Evolutionary conservation across 1,140 invertebrate species (phyloP).

Genomic region (Bursaphelenchus mucronatus): DNA sequence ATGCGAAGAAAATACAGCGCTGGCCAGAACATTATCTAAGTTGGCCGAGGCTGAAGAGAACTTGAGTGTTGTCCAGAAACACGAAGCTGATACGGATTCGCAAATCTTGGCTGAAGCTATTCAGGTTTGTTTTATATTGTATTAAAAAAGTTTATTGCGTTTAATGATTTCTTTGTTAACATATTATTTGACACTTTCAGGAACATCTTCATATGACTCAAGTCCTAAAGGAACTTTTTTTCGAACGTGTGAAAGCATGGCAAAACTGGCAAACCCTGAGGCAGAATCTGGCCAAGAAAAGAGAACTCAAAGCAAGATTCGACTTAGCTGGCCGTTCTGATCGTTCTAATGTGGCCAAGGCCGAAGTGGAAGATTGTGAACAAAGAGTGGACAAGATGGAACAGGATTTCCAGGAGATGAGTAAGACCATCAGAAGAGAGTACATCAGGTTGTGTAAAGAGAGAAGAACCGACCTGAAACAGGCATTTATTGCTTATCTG

Average conservation of each 20-base stretch:
- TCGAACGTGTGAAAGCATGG: conserved; percentile 92
- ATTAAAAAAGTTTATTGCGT: background rate
- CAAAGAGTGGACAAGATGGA: conserved; percentile 89
- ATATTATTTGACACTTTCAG: conserved; percentile 21
- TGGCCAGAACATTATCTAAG: conserved; percentile 80
- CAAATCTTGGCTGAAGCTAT: conserved; percentile 85
- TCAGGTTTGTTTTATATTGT: conserved; percentile 63
- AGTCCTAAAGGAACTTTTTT: conserved; percentile 78
- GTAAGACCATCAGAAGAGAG: conserved; percentile 89
- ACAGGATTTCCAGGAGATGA: conserved; percentile 90
- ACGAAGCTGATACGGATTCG: conserved; percentile 91
- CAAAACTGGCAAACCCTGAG: conserved; percentile 96
- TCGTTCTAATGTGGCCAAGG: conserved; percentile 71
- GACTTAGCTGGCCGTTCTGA: conserved; percentile 81
- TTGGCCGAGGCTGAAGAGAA: conserved; percentile 85
- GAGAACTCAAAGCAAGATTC: conserved; percentile 84
- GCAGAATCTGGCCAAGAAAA: conserved; percentile 84
- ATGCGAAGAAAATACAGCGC: conserved; percentile 86
- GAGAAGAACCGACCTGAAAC: conserved; percentile 83
- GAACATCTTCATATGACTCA: conserved; percentile 80
- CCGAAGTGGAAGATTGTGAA: conserved; percentile 86
- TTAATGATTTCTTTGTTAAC: no score
- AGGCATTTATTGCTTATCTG: conserved; percentile 77
- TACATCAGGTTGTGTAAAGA: conserved; percentile 83
- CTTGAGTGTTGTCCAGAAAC: conserved; percentile 78